Evolutionary conservation across 2,797 vertebrate genomes (phyloP).

Genomic region (Arrhamphus sclerolepis): DNA sequence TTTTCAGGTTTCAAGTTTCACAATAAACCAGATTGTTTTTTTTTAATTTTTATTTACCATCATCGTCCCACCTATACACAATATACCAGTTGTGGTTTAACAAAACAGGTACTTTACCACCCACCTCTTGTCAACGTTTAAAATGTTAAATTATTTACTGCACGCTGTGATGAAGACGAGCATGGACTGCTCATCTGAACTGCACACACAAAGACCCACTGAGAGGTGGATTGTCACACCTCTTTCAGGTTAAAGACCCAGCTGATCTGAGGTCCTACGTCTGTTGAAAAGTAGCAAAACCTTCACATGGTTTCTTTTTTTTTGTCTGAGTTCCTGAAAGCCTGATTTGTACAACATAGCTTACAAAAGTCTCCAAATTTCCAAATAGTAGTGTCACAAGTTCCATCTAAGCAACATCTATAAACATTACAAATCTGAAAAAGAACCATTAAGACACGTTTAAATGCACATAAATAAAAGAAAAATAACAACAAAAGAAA

Average conservation of each 20-base stretch:
- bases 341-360: not conserved
- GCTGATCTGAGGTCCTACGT: not conserved
- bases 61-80: no score
- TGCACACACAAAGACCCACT: conserved; percentile 10
- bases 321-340: conserved; percentile 3
- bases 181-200: not conserved
- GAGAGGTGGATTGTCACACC: conserved; percentile 1
- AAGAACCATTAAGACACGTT: not conserved
- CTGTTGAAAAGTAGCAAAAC: not conserved
- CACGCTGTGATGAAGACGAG: no score
- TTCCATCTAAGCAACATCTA: not conserved
- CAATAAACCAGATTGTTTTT: no score
- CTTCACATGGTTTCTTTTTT: not conserved
- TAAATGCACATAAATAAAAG: not conserved
- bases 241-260: not conserved
- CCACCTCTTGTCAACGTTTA: conserved; percentile 35
- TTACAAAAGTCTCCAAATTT: not conserved
- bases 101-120: conserved; percentile 4
- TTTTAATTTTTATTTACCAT: no score
- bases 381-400: not conserved
- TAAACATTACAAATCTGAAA: not conserved
- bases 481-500: conserved; percentile 13
- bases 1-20: no score
- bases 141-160: conserved; percentile 5
- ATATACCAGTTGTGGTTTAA: conserved; percentile 8